Evolutionary conservation across 23 tunicate genomes (phyloP).

Genomic region (Trididemnum clinides): DNA sequence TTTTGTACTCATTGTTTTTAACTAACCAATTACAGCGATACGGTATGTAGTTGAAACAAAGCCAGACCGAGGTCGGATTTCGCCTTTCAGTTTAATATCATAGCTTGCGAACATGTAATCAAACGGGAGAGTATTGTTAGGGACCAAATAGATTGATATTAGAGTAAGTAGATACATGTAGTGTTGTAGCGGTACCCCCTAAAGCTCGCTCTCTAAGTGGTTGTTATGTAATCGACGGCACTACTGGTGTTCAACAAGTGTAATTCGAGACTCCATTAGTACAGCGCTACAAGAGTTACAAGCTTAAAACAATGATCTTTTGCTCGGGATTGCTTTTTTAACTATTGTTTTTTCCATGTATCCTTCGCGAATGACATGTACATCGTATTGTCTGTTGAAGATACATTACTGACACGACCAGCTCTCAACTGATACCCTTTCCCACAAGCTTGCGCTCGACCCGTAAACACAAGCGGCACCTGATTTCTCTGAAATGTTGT

Average conservation of each 20-base stretch:
- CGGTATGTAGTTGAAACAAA: conserved; percentile 22
- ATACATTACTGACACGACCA: no score
- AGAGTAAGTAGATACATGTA: conserved; percentile 39
- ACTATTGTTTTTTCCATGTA: conserved; percentile 27
- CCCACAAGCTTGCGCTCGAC: no score
- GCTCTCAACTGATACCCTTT: no score
- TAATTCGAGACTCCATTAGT: conserved; percentile 7
- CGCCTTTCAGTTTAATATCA: conserved; percentile 12
- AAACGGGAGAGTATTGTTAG: conserved; percentile 20
- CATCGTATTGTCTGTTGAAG: conserved; percentile 8
- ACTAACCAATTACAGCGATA: conserved; percentile 31
- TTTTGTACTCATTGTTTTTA: conserved; percentile 8
- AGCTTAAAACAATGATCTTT: neutral
- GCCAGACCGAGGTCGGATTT: neutral
- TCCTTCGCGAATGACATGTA: conserved; percentile 25
- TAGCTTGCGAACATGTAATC: conserved; percentile 10
- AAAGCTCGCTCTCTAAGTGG: neutral
- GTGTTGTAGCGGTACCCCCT: conserved; percentile 32
- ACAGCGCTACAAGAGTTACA: conserved; percentile 33
- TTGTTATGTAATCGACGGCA: neutral
- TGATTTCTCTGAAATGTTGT: no score
- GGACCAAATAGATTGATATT: conserved; percentile 8
- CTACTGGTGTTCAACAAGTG: conserved; percentile 17
- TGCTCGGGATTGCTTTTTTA: neutral
- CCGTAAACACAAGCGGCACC: no score